A percentile compares a stretch with the other conserved stretches of the same genome.
Evolutionary conservation across 2,888 invertebrate species (phyloP).

Genomic region (Acronicta alni): DNA sequence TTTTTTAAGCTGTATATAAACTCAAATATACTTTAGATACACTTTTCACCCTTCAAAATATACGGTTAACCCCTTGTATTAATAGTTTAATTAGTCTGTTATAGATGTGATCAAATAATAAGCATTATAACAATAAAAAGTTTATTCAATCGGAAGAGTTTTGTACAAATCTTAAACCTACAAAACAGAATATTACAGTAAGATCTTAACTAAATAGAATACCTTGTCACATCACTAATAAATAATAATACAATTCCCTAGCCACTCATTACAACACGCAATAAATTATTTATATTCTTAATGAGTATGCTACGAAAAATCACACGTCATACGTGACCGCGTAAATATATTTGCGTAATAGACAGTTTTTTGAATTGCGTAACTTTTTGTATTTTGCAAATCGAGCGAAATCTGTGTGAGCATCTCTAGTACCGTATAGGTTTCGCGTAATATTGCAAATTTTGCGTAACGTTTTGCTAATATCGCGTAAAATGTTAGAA

Average conservation of each 20-base stretch:
- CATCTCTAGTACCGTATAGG: no score
- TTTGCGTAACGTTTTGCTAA: neutral
- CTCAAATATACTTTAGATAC: no score
- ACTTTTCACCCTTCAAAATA: no score
- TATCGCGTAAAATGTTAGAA: neutral
- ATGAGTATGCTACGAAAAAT: conserved; percentile 50
- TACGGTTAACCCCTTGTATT: no score
- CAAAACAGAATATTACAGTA: conserved; percentile 58
- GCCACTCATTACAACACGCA: conserved; percentile 46
- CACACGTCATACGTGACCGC: conserved; percentile 10
- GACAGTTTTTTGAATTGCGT: neutral
- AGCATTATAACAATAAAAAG: conserved; percentile 56
- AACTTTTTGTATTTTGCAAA: no score
- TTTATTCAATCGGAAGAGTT: conserved; percentile 74
- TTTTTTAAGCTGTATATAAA: no score
- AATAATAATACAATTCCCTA: conserved; percentile 49
- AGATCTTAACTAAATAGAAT: conserved; percentile 44
- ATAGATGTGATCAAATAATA: neutral
- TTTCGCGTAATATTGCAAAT: neutral
- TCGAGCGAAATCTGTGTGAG: no score
- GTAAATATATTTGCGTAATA: conserved; percentile 14
- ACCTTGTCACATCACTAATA: conserved; percentile 55
- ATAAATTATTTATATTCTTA: conserved; percentile 45
- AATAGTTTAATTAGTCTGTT: no score
- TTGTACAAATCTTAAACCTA: conserved; percentile 84